A percentile compares a stretch with the other conserved stretches of the same genome.
Evolutionary conservation across 2,797 vertebrate species (phyloP).

Genomic region (Morelia viridis): DNA sequence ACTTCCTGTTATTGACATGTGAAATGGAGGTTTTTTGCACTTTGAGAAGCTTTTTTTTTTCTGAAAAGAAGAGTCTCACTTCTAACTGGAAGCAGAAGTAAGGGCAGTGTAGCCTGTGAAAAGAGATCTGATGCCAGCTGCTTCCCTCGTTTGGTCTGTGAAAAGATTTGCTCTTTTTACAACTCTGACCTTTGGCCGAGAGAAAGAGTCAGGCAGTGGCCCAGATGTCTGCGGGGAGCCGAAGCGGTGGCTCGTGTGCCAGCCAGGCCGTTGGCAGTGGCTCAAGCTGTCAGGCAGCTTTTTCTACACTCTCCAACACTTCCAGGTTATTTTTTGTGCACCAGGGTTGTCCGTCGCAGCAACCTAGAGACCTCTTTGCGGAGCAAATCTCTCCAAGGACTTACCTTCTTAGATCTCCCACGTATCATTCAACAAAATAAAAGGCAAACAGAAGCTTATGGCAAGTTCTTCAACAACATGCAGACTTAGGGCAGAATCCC

Average conservation of each 20-base stretch:
- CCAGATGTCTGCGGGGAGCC: not conserved
- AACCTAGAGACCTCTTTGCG: not conserved
- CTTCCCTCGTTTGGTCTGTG: not conserved
- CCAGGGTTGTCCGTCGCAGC: not conserved
- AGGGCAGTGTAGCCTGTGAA: not conserved
- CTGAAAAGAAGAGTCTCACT: not conserved
- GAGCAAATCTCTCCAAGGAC: conserved; percentile 2
- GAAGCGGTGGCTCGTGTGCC: not conserved
- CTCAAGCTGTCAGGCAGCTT: not conserved
- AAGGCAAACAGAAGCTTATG: not conserved
- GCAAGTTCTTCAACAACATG: not conserved
- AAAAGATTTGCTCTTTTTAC: conserved; percentile 18
- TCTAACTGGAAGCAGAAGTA: conserved; percentile 4
- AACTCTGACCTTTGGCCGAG: conserved; percentile 1
- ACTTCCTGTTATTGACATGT: conserved; percentile 11
- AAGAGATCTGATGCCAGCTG: conserved; percentile 12
- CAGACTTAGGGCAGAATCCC: not conserved
- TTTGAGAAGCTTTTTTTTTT: not conserved
- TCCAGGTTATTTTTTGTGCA: not conserved
- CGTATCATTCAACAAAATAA: not conserved
- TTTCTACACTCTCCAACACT: not conserved
- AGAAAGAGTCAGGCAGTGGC: not conserved
- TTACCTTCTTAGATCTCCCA: not conserved
- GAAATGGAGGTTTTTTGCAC: conserved; percentile 24
- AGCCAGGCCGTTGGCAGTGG: conserved; percentile 1